These are phyloP conservation scores for Exocentrus adspersus DNA, from an alignment of 2,888 invertebrate species.

Conservation along the genomic window DNA sequence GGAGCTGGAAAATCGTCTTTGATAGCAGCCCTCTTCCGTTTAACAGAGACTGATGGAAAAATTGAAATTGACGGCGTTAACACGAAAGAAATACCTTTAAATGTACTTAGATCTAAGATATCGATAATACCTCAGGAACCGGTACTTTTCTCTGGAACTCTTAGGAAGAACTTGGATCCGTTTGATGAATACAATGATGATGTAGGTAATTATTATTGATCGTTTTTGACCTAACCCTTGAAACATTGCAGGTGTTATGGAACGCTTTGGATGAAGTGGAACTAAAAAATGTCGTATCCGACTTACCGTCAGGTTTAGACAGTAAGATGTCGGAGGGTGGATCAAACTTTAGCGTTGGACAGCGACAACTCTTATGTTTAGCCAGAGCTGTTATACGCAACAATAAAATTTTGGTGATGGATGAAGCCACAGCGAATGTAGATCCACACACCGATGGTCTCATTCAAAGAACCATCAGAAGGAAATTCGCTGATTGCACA, in stretches of 20 bases:
- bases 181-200: constrained; percentile 83
- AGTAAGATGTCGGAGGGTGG: constrained; percentile 79
- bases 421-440: constrained; percentile 86
- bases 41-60: constrained; percentile 79
- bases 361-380: constrained; percentile 75
- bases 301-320: constrained; percentile 71
- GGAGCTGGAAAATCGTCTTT: constrained; percentile 85
- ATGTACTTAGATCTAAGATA: constrained; percentile 77
- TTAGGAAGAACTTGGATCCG: constrained; percentile 90
- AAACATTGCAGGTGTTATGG: constrained; percentile 73
- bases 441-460: constrained; percentile 80
- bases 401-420: constrained; percentile 56
- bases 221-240: neutral
- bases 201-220: constrained; percentile 59
- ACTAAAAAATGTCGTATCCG: constrained; percentile 74
- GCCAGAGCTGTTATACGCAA: constrained; percentile 70
- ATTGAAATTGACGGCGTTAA: constrained; percentile 83
- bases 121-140: constrained; percentile 90
- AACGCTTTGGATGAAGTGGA: constrained; percentile 84
- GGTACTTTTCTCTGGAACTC: constrained; percentile 84
- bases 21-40: constrained; percentile 80
- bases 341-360: constrained; percentile 61
- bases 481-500: constrained; percentile 79
- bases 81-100: constrained; percentile 74
- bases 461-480: constrained; percentile 81